Evolutionary conservation across 92 coral and sea anemone species (phyloP), one percentile per base, ranked within the genome.

Genomic region (Epizoanthus stellaris): DNA sequence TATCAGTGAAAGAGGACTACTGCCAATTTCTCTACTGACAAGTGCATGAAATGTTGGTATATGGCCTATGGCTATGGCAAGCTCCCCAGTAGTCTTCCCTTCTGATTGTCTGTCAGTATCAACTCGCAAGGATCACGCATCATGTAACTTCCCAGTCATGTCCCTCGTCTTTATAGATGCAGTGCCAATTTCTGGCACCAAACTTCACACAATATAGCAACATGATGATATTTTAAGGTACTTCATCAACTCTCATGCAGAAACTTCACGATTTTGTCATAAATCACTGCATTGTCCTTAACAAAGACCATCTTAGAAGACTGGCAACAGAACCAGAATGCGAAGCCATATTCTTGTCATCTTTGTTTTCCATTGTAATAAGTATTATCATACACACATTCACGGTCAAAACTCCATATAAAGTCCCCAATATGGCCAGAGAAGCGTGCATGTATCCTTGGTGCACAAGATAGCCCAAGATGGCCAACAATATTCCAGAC

Each of bases 331-430:
- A 79, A 14, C 72, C 11, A 45, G 71, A 58, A 58, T 79, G 21
- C 12, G 43, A 6, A 12, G 25, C 39, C 83, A 63, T 79, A 1
- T 25, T 39, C 10, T 15, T 20, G 19, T 79, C 59, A 13, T 43
- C 47, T 59, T 79, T 79, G 83, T 79, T 20, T 57, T 63, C 60
- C 83, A 79, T 79, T 79, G 53, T 70, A 63, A 79, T 19, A 42
- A 79, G 23, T 79, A 79, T 79, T 63, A 64, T 63, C 73, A 79
- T 79, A 4, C 83, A 43, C 83, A 79, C 19, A 42, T 79, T 79
- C 6, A 63, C 56, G 21, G 83, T 79, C 57, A 62, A 20, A 42
- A 64, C 34, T 79, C 83, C 83, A 63, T 79, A 79, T 34, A 79
- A 58, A 63, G 61, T 40, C 20, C 30, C 71, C 23, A 79, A 60